Base-by-base conservation (phyloP, 2,888 invertebrate genomes). In the Dasysyrphus albostriatus region DNA sequence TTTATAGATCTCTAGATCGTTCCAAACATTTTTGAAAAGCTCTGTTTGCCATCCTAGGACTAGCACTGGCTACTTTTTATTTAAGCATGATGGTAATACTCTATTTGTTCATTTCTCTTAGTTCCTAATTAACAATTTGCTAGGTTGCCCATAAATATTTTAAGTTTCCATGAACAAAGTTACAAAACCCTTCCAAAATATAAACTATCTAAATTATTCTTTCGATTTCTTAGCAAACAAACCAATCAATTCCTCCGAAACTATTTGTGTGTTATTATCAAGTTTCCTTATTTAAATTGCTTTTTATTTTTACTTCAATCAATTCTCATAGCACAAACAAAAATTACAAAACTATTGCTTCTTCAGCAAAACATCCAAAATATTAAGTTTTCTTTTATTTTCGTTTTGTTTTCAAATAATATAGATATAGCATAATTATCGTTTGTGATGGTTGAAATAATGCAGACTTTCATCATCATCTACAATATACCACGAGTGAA, bases 371-470 rank as follows among this genome's bases (percentile, higher is more conserved):
- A 63, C n/a, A 9, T 1, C 24, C 24, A 3, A 51, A 24, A 12
- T 2, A 29, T 1, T 29, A 54, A 54, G 29, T 54, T 54, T 51
- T 54, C 14, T 24, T 14, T 19, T 39, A 39, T 29, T 29, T 63
- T 19, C 7, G 9, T 12, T 59, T 63, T n/a, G 24, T 24, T 39
- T 42, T 8, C 24, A 44, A 63, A 44, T 29, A 54, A 54, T 24
- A 51, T 42, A 24, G 4, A 61, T 44, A 63, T 63, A 44, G 44
- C 8, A 63, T 63, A 44, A 63, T 44, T 29, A 44, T 63, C 42
- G 2, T 5, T n/a, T 61, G 6, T 19, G 12, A 10, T 29, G 42
- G 14, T 42, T 42, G 42, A 61, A 14, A 29, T 8, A 9, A 12
- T 42, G 9, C 42, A 14, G 54, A 29, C 16, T 16, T 42, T 42